Evolutionary conservation across 2,888 invertebrate species (phyloP).

Genomic region (Orchesella flavescens): DNA sequence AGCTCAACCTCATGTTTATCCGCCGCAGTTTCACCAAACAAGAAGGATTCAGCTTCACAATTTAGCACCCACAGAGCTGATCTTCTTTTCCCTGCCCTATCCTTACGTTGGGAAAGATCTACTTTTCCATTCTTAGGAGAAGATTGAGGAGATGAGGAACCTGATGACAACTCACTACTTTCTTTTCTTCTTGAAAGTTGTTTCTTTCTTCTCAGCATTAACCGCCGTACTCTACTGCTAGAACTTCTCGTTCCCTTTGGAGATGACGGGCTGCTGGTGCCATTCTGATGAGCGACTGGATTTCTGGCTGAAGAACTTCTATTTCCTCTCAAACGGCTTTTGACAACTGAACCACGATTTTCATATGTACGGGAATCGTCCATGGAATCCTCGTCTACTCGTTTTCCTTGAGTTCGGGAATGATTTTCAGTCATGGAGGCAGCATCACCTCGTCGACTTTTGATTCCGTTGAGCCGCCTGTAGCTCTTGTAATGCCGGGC

Average conservation of each 20-base stretch:
- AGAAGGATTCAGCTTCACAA: constrained; percentile 90
- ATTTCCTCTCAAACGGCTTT: constrained; percentile 6
- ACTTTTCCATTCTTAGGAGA: constrained; percentile 39
- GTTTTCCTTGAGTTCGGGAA: constrained; percentile 12
- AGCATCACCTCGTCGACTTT: constrained; percentile 44
- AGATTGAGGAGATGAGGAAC: constrained; percentile 13
- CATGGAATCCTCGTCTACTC: constrained; percentile 1
- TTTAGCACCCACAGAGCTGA: constrained; percentile 83
- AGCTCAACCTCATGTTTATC: constrained; percentile 71
- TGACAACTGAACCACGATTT: not conserved
- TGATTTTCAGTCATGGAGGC: constrained; percentile 16
- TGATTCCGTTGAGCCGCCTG: constrained; percentile 52
- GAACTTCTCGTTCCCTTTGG: constrained; percentile 3
- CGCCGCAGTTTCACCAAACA: constrained; percentile 80
- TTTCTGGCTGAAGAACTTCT: constrained; percentile 22
- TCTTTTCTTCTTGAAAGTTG: constrained; percentile 2
- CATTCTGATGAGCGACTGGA: constrained; percentile 32
- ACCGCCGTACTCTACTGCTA: constrained; percentile 41
- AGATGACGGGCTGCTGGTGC: not conserved
- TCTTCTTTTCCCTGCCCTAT: constrained; percentile 64
- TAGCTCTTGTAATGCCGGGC: constrained; percentile 62
- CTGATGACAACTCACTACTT: not conserved
- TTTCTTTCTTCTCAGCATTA: constrained; percentile 33
- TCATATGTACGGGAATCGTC: not conserved
- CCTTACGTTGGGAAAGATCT: constrained; percentile 21